phyloP scores from a whole-genome alignment of 2,113 vertebrate genomes.

The Apteryx owenii region DNA sequence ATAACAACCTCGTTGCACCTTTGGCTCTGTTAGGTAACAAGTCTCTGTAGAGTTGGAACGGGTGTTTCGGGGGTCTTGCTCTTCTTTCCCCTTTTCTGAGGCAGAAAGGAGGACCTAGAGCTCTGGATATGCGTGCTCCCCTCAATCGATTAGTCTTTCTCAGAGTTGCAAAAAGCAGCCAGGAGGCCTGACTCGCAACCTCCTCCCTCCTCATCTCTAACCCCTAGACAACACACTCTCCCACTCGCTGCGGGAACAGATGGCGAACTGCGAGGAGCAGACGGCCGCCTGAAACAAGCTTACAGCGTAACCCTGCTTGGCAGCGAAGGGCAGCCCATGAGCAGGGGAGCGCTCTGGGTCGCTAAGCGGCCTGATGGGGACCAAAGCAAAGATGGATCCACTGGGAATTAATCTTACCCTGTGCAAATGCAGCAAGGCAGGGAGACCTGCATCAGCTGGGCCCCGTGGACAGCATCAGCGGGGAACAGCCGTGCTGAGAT shows the following conservation, averaged over 20 bases:
- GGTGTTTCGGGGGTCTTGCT: not conserved
- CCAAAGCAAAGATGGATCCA: not conserved
- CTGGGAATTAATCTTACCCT: not conserved
- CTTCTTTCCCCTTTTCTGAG: not conserved
- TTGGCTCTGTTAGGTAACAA: not conserved
- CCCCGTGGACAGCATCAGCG: not conserved
- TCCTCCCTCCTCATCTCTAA: rapidly evolving
- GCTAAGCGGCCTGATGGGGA: not conserved
- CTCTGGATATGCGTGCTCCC: not conserved
- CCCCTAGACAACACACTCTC: not conserved
- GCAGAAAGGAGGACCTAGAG: rapidly evolving
- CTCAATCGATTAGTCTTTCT: not conserved
- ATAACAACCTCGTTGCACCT: not conserved
- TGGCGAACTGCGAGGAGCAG: not conserved
- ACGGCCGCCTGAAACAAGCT: not conserved
- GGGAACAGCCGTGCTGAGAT: not conserved
- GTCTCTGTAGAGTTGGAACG: not conserved
- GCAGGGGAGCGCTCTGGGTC: not conserved
- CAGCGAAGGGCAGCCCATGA: not conserved
- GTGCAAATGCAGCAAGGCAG: not conserved
- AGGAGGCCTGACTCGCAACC: not conserved
- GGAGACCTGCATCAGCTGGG: not conserved
- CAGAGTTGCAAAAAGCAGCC: not conserved
- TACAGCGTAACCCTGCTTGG: not conserved
- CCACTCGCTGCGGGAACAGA: not conserved